phyloP scores from a whole-genome alignment of 2,797 vertebrate species.

The Mormyrus proboscirostris region DNA sequence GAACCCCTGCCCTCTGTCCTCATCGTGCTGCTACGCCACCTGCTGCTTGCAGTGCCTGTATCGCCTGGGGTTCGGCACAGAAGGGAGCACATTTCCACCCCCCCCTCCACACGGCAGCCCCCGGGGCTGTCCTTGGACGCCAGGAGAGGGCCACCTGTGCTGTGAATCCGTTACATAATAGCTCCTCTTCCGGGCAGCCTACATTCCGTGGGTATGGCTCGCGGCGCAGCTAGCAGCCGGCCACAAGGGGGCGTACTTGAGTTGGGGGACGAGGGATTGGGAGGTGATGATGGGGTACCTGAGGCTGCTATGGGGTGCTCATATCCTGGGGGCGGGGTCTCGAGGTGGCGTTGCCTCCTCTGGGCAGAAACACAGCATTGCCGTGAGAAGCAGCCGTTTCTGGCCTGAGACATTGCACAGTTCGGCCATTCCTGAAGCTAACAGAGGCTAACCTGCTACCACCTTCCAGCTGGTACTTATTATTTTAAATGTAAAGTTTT shows the following conservation, averaged over 20 bases:
- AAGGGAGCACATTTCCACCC: neutral
- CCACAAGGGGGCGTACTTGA: neutral
- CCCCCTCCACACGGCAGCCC: neutral
- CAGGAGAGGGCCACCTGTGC: slow-evolving; percentile 10
- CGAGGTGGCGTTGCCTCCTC: neutral
- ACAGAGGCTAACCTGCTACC: neutral
- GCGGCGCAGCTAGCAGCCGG: neutral
- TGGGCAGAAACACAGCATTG: neutral
- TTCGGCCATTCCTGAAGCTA: neutral
- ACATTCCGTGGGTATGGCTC: neutral
- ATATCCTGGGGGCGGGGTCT: neutral
- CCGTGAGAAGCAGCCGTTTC: neutral
- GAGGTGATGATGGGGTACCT: neutral
- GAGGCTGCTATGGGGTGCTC: neutral
- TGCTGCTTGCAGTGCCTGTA: neutral
- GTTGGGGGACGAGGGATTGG: neutral
- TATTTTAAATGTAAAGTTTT: neutral
- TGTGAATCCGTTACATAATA: slow-evolving; percentile 11
- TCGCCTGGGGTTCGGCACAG: neutral
- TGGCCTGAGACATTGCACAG: neutral
- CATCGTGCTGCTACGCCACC: neutral
- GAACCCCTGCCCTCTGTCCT: neutral
- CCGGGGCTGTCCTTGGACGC: slow-evolving; percentile 6
- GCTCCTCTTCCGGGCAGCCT: neutral
- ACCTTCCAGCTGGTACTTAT: neutral